phyloP scores from a whole-genome alignment of 2,797 vertebrate species.

The Bothrops alternatus region DNA sequence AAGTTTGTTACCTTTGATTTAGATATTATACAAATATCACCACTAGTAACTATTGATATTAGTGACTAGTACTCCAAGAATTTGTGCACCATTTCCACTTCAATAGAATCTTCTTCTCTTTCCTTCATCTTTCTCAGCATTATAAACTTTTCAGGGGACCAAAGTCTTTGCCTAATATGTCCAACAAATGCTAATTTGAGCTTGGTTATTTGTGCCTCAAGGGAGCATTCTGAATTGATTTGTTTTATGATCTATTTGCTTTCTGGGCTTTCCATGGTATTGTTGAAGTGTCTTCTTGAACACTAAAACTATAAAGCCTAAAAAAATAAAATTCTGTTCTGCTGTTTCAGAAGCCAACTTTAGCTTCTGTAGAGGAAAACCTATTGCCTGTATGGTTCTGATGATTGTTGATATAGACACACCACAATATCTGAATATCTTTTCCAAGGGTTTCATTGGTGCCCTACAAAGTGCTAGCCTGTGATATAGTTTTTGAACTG shows the following conservation, averaged over 20 bases:
- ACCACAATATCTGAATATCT: background rate
- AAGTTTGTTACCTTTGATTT: background rate
- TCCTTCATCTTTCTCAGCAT: background rate
- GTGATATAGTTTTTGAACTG: background rate
- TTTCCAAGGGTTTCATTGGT: background rate
- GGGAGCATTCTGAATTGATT: background rate
- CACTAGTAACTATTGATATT: background rate
- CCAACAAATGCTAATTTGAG: background rate
- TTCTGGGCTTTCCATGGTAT: background rate
- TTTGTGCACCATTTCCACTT: background rate
- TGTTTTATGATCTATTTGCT: background rate
- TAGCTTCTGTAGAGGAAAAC: background rate
- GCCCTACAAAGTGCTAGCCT: background rate
- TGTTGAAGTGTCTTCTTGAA: background rate
- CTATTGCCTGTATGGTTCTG: background rate
- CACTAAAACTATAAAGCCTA: background rate
- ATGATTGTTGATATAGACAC: background rate
- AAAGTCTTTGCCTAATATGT: background rate
- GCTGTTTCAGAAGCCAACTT: background rate
- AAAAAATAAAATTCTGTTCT: background rate
- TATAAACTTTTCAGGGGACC: background rate
- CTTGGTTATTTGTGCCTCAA: background rate
- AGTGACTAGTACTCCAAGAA: background rate
- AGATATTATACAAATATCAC: background rate
- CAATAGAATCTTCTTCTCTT: background rate